phyloP scores from a whole-genome alignment of 2,888 invertebrate genomes.

The Antheraea yamamai region DNA sequence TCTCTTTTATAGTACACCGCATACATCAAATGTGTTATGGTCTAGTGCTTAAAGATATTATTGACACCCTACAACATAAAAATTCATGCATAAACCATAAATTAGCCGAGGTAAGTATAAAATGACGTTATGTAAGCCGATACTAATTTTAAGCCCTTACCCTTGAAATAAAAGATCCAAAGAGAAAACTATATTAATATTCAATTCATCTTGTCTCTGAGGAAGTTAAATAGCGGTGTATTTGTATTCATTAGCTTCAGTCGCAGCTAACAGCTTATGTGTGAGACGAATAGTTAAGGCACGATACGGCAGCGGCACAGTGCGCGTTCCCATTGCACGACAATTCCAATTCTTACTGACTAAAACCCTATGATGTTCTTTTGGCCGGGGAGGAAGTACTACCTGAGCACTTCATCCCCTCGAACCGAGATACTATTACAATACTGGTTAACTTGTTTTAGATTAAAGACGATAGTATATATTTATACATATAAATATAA shows the following conservation, averaged over 20 bases:
- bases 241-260: conserved; percentile 74
- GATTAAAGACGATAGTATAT: too few species aligned
- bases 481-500: too few species aligned
- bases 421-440: too few species aligned
- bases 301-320: conserved; percentile 24
- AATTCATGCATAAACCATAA: background rate
- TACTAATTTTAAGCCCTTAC: conserved; percentile 45
- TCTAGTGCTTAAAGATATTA: too few species aligned
- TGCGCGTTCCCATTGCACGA: background rate
- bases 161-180: conserved; percentile 60
- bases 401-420: too few species aligned
- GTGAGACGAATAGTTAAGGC: conserved; percentile 61
- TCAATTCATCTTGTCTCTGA: conserved; percentile 58
- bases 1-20: too few species aligned
- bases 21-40: too few species aligned
- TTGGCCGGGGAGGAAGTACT: too few species aligned
- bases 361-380: too few species aligned
- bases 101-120: background rate
- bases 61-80: background rate
- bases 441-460: too few species aligned
- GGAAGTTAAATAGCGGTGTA: conserved; percentile 76
- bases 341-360: too few species aligned
- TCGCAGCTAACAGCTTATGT: conserved; percentile 58
- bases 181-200: conserved; percentile 64
- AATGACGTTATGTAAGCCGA: conserved; percentile 40